These are phyloP conservation scores for Poecile atricapillus DNA, from an alignment of 2,113 vertebrate species.

Conservation along the genomic window DNA sequence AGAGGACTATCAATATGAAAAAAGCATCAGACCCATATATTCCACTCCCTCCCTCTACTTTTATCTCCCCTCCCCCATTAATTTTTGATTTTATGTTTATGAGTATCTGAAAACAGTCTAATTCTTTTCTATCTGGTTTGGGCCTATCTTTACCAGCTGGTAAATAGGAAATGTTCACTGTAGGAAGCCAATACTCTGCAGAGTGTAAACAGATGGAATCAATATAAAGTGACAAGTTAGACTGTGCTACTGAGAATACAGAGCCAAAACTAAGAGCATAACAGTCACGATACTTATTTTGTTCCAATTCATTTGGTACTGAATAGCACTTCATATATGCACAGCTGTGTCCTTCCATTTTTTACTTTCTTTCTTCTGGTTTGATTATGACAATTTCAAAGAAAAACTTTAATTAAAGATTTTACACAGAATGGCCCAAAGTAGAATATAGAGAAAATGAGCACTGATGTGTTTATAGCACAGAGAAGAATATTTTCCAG, in stretches of 20 bases:
- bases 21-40: neutral
- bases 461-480: constrained; percentile 70
- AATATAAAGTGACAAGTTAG: constrained; percentile 84
- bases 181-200: constrained; percentile 79
- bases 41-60: neutral
- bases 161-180: constrained; percentile 85
- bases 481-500: constrained; percentile 42
- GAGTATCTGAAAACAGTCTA: constrained; percentile 74
- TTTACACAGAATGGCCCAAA: constrained; percentile 76
- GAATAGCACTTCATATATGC: constrained; percentile 77
- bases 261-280: constrained; percentile 75
- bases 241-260: constrained; percentile 70
- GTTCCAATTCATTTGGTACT: constrained; percentile 83
- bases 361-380: constrained; percentile 73
- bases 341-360: constrained; percentile 78
- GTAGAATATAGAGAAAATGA: constrained; percentile 74
- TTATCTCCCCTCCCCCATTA: constrained; percentile 22
- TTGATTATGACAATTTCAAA: constrained; percentile 77
- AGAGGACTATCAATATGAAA: neutral
- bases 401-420: constrained; percentile 82
- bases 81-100: constrained; percentile 69
- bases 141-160: constrained; percentile 81
- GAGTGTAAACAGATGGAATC: constrained; percentile 86
- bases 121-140: constrained; percentile 82
- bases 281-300: constrained; percentile 69